Conservation (phyloP, 2,888 invertebrate genomes). For the Callyntrura sp. region DNA sequence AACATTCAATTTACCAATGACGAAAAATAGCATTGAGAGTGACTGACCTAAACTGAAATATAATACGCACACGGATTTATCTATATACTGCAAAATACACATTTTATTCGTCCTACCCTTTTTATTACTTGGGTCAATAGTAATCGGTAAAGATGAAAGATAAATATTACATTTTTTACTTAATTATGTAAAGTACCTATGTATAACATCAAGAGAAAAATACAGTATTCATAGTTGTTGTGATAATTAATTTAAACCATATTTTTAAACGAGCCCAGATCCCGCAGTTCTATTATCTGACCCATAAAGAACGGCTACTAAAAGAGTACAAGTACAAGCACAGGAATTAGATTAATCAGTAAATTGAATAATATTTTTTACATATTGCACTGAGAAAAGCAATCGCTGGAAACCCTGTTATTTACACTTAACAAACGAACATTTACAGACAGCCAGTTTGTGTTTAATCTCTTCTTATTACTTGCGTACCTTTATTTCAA, state of each 20-base stretch:
- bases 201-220: no score
- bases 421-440: conserved; percentile 28
- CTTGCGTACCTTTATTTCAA: background rate
- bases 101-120: no score
- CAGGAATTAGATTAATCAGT: background rate
- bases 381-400: conserved; percentile 15
- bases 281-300: background rate
- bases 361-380: background rate
- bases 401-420: conserved; percentile 67
- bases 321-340: background rate
- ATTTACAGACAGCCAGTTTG: background rate
- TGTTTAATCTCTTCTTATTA: conserved; percentile 37
- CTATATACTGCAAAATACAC: no score
- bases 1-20: background rate
- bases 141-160: no score
- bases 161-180: no score
- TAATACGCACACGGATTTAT: background rate
- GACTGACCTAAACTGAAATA: background rate
- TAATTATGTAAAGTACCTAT: no score
- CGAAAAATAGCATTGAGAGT: background rate
- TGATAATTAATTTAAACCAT: no score
- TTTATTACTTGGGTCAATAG: no score
- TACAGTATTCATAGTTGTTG: no score
- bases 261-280: no score
- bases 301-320: background rate